Conservation (phyloP, 2,797 vertebrate genomes). For the Cirrhinus molitorella region DNA sequence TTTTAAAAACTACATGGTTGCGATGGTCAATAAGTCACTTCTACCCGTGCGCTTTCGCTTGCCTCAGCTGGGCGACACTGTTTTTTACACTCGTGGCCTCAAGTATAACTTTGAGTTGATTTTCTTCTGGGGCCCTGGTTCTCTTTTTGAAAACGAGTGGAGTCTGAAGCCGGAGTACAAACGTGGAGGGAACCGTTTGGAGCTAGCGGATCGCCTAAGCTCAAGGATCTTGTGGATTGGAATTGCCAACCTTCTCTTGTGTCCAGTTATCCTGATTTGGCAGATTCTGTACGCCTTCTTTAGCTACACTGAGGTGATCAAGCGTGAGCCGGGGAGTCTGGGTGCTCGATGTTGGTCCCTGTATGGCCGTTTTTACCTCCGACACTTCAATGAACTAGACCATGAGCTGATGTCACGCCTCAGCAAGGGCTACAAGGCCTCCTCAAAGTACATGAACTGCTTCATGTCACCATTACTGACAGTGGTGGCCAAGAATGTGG, state of each 20-base stretch:
- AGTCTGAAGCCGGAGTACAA: slow-evolving; percentile 96
- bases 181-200: slow-evolving; percentile 90
- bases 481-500: slow-evolving; percentile 94
- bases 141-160: slow-evolving; percentile 97
- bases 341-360: slow-evolving; percentile 98
- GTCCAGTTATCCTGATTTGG: slow-evolving; percentile 97
- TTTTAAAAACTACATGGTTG: slow-evolving; percentile 99
- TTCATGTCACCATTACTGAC: slow-evolving; percentile 95
- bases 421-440: slow-evolving; percentile 95
- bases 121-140: slow-evolving; percentile 99
- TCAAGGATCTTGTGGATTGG: slow-evolving; percentile 97
- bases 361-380: slow-evolving; percentile 95
- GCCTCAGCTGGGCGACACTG: slow-evolving; percentile 86
- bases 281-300: slow-evolving; percentile 99
- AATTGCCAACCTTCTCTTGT: slow-evolving; percentile 94
- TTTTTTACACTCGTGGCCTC: slow-evolving; percentile 96
- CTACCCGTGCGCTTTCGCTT: slow-evolving; percentile 91
- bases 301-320: slow-evolving; percentile 97
- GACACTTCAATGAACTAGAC: slow-evolving; percentile 98
- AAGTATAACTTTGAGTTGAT: slow-evolving; percentile 99
- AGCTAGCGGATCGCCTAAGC: slow-evolving; percentile 92
- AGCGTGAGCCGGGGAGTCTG: slow-evolving; percentile 94
- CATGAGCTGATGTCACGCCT: slow-evolving; percentile 97
- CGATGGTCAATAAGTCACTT: slow-evolving; percentile 98
- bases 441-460: slow-evolving; percentile 99